These are phyloP conservation scores for Erpornis zantholeuca DNA, from an alignment of 2,113 vertebrate genomes.

Conservation along the genomic window DNA sequence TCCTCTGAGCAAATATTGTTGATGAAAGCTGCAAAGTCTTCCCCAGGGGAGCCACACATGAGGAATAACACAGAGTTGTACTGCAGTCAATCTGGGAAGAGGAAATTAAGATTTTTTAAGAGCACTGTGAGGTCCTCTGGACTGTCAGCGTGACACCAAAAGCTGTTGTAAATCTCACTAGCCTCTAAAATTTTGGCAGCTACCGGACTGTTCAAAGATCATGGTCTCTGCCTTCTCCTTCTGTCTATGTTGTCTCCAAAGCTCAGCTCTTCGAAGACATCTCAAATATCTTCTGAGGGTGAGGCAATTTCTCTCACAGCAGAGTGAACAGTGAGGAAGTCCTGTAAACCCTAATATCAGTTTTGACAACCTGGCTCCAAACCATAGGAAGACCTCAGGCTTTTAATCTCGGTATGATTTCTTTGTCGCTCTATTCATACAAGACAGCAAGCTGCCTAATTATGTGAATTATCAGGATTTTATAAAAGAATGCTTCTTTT, in stretches of 20 bases:
- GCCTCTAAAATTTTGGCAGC: background rate
- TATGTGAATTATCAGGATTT: background rate
- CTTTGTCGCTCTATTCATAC: background rate
- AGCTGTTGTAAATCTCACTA: rapidly evolving
- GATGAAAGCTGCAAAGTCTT: background rate
- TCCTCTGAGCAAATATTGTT: background rate
- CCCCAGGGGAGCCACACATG: background rate
- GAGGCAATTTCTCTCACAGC: background rate
- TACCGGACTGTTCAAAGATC: background rate
- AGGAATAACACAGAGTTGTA: background rate
- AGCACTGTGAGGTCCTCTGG: background rate
- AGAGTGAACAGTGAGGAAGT: background rate
- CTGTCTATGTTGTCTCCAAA: background rate
- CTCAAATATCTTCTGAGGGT: background rate
- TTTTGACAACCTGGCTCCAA: background rate
- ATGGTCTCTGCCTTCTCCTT: background rate
- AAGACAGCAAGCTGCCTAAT: background rate
- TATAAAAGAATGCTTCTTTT: background rate
- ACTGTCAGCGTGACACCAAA: background rate
- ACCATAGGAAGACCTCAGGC: background rate
- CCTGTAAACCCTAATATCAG: background rate
- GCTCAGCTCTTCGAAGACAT: background rate
- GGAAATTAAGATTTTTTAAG: background rate
- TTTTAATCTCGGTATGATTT: background rate
- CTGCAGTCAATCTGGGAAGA: background rate